Evolutionary conservation across 2,797 vertebrate species (phyloP), one percentile per base, ranked within the genome.

Genomic region (Coracias cyanogaster): DNA sequence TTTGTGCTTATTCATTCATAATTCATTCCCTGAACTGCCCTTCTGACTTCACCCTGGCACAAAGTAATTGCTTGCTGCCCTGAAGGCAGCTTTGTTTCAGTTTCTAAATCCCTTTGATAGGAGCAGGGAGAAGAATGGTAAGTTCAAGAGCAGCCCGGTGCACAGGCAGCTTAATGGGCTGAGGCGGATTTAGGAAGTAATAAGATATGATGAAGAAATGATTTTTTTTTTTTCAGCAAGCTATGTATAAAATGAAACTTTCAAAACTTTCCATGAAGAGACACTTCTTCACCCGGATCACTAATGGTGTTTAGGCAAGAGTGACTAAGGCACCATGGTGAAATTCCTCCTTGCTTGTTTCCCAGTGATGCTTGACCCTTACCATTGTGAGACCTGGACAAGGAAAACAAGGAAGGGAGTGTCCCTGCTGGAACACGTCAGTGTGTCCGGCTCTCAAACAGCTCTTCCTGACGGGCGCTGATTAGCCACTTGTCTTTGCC

Each of bases 81-180:
- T 83, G 6, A 33, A 93, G 90, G 91, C 91, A 87, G 91, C 67
- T 92, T 60, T 41, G 24, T 71, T 86, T 86, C 28, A 3, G 31
- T 66, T 92, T n/a, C 37, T 51, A 70, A 28, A 28, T 79, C 78
- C 39, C 55, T 91, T 73, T 65, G 83, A 73, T 73, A 46, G 52
- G 19, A 85, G 25, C 2, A 13, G 17, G 69, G 57, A 71, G 67
- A 54, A 76, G 85, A 87, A 80, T 7, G 18, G n/a, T 49, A 45
- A 46, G 17, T 78, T 80, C 82, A 57, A 61, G 86, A 66, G 2
- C 62, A 89, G 60, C 67, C 60, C 2, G 0, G 15, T 79, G 46
- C 65, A 61, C 60, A 46, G 74, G 77, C 33, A 78, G 22, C 82
- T 57, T 87, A 45, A 67, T 65, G 76, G 89, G 71, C 90, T 74